Conservation (phyloP, 1,140 invertebrate genomes). For the Aphis craccivora region DNA sequence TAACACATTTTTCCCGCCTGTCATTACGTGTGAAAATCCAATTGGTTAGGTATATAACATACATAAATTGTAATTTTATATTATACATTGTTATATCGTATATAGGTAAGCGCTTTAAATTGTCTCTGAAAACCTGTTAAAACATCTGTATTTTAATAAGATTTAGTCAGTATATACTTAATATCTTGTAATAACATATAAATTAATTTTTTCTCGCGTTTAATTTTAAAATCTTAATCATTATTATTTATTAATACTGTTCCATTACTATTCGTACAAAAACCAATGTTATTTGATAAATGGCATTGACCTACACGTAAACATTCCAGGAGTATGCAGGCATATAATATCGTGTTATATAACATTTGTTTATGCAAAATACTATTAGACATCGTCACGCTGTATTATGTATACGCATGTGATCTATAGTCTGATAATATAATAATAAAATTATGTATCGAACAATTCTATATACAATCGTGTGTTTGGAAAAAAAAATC, state of each 20-base stretch:
- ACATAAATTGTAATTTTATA: background rate
- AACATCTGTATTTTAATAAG: background rate
- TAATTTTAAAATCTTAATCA: background rate
- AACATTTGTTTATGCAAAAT: slow-evolving; percentile 28
- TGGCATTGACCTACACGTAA: background rate
- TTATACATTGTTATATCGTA: background rate
- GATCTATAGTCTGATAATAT: background rate
- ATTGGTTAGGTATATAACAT: background rate
- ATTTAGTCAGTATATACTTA: background rate
- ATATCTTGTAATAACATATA: too few relatives aligned
- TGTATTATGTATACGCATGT: background rate
- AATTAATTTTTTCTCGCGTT: background rate
- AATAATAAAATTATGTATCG: background rate
- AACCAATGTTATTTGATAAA: background rate
- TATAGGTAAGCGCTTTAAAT: background rate
- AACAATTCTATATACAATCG: background rate
- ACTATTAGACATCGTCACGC: background rate
- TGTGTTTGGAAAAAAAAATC: background rate
- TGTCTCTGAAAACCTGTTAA: background rate
- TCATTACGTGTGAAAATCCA: background rate
- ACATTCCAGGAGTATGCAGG: background rate
- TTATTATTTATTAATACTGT: background rate
- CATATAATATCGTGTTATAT: background rate
- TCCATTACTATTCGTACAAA: background rate
- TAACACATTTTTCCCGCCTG: background rate